phyloP scores from a whole-genome alignment of 2,797 vertebrate genomes.

The Spinibarbus caldwelli region DNA sequence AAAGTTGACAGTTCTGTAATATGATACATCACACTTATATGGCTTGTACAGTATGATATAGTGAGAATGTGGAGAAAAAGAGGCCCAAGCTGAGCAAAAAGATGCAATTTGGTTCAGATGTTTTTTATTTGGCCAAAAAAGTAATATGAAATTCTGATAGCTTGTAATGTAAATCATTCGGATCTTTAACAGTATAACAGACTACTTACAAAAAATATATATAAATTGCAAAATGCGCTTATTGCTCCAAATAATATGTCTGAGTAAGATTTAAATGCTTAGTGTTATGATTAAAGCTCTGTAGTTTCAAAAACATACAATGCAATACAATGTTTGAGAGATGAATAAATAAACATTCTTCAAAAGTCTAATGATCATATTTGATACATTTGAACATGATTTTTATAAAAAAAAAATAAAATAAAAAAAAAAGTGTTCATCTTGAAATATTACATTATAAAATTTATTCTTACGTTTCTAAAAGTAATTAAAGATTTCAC shows the following conservation, averaged over 20 bases:
- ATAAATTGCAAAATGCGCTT: too few relatives aligned
- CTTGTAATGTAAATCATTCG: neutral
- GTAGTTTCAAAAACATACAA: neutral
- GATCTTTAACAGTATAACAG: too few relatives aligned
- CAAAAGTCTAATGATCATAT: neutral
- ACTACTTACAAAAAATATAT: too few relatives aligned
- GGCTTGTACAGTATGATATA: too few relatives aligned
- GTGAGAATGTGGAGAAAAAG: too few relatives aligned
- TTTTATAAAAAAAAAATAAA: neutral
- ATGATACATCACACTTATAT: too few relatives aligned
- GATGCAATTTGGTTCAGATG: neutral
- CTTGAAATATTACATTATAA: neutral
- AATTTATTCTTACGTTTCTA: too few relatives aligned
- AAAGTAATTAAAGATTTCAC: too few relatives aligned
- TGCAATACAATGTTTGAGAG: neutral
- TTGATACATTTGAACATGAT: neutral
- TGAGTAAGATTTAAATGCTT: neutral
- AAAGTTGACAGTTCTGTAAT: neutral
- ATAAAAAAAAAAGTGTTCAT: neutral
- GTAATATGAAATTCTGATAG: neutral
- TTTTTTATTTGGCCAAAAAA: neutral
- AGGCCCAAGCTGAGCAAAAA: neutral
- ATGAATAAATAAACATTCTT: neutral
- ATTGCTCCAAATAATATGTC: too few relatives aligned
- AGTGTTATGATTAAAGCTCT: neutral